Evolutionary conservation across 2,888 invertebrate species (phyloP), one percentile per base, ranked within the genome.

Genomic region (Nemotelus nigrinus): DNA sequence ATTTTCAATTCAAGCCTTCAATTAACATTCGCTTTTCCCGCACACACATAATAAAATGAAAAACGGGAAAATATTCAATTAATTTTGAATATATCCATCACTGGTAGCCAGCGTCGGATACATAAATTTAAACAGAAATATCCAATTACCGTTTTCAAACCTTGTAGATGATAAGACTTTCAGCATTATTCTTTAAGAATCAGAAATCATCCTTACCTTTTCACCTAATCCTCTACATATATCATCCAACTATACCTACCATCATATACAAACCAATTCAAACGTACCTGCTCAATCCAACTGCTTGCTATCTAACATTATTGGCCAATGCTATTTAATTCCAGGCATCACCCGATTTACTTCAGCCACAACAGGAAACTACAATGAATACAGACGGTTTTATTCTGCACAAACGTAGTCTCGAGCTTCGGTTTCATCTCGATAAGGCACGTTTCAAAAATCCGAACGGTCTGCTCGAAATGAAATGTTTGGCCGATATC

Each of bases 401-500:
- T 78, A 84, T 85, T 67, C 82, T 87, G 80, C 84, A 84, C 25
- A 84, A 85, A 43, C 85, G 86, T 80, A 85, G 84, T 63, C 81
- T 87, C 47, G 86, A 86, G 82, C 84, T 87, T 76, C 84, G 86
- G 78, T 86, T 87, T 80, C 85, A 85, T 78, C 82, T 87, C 80
- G 86, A 86, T 80, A 85, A 86, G 84, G 58, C 84, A 84, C 65
- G 85, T 85, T 75, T 87, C 85, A 82, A 85, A 76, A 84, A 84
- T 82, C 81, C 83, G 50, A 82, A 83, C 68, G 85, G 85, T 80
- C 82, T 83, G 77, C 83, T 87, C 68, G 83, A 85, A 81, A 82
- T 87, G 76, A 86, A 86, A 81, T 87, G 87, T 82, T 84, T 87
- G 44, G 86, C 87, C 80, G 86, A 87, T 83, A 87, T 87, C 82